phyloP scores from a whole-genome alignment of 2,888 invertebrate genomes.

The Hybos culiciformis region DNA sequence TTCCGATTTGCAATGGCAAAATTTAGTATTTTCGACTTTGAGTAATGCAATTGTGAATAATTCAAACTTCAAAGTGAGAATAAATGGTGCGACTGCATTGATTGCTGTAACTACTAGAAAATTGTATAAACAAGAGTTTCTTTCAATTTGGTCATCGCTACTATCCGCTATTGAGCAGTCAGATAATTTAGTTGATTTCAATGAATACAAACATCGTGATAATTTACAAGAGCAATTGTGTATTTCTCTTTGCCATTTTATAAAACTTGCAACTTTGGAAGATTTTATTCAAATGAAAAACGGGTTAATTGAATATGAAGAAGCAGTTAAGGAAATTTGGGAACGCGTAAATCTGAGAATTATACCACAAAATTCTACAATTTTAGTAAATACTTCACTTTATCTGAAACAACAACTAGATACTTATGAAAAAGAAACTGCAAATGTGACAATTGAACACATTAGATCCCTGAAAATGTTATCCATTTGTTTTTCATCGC shows the following conservation, averaged over 20 bases:
- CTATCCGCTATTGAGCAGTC: slow-evolving; percentile 64
- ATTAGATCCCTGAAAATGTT: no score
- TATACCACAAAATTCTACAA: slow-evolving; percentile 30
- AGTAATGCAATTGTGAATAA: slow-evolving; percentile 54
- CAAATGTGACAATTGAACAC: no score
- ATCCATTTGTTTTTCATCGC: no score
- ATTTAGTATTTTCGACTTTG: slow-evolving; percentile 49
- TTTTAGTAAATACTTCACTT: no score
- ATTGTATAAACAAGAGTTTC: slow-evolving; percentile 49
- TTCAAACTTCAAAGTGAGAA: slow-evolving; percentile 79
- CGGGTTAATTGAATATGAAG: slow-evolving; percentile 25
- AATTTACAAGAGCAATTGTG: slow-evolving; percentile 75
- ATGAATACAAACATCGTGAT: slow-evolving; percentile 75
- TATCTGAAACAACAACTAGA: no score
- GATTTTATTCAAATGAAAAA: slow-evolving; percentile 42
- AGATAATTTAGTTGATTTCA: slow-evolving; percentile 63
- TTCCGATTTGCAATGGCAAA: slow-evolving; percentile 35
- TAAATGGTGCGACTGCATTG: slow-evolving; percentile 69
- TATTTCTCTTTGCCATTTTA: slow-evolving; percentile 57
- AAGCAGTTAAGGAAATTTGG: slow-evolving; percentile 26
- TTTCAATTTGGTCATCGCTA: slow-evolving; percentile 53
- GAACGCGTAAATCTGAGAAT: slow-evolving; percentile 30
- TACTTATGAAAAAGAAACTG: no score
- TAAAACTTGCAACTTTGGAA: slow-evolving; percentile 41
- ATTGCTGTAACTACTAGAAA: slow-evolving; percentile 45